These are phyloP conservation scores for Pseudorectes ferrugineus DNA, from an alignment of 2,113 vertebrate species.

Conservation along the genomic window DNA sequence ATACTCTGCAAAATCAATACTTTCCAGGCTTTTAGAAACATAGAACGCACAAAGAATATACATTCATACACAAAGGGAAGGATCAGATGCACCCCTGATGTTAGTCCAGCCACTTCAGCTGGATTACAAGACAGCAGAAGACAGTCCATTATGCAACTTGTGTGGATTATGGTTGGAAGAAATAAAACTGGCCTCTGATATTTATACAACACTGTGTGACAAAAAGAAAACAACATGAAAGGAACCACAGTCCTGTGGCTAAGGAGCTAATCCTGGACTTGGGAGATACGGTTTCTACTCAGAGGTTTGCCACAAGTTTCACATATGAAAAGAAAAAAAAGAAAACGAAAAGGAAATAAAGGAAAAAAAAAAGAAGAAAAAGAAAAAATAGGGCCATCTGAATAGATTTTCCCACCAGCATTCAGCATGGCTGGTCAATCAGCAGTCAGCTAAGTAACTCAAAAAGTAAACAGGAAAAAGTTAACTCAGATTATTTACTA, in stretches of 20 bases:
- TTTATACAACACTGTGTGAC: neutral
- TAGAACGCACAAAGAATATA: neutral
- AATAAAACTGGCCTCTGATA: neutral
- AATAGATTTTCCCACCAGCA: neutral
- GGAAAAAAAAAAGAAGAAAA: accelerated
- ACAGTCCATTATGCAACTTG: neutral
- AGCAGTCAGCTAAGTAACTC: neutral
- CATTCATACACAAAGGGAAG: neutral
- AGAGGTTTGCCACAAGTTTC: conserved; percentile 3
- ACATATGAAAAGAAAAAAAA: neutral
- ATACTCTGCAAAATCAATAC: neutral
- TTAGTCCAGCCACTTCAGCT: neutral
- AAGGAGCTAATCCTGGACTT: neutral
- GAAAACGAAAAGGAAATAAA: neutral
- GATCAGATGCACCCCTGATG: neutral
- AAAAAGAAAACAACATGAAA: neutral
- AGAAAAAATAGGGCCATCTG: neutral
- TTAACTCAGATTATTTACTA: neutral
- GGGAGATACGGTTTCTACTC: neutral
- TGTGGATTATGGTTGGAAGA: neutral
- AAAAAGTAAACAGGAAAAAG: neutral
- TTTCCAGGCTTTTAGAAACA: neutral
- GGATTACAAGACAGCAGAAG: neutral
- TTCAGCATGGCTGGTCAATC: neutral
- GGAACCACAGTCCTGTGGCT: neutral